Evolutionary conservation across 2,797 vertebrate genomes (phyloP), one percentile per base, ranked within the genome.

Genomic region (Bryconaethiops microstoma): DNA sequence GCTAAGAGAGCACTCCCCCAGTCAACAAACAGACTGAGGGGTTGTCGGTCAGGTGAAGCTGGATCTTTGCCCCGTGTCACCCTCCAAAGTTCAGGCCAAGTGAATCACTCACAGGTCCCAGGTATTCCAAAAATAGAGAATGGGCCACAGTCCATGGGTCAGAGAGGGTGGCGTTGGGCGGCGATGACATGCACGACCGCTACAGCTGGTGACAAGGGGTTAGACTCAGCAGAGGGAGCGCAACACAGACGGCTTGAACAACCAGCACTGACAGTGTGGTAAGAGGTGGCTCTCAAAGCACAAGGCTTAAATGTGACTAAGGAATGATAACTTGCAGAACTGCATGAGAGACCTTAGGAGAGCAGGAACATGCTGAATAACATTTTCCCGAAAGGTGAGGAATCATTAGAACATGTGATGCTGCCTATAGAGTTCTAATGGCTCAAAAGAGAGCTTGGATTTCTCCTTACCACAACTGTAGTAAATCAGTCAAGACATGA

Each of bases 111-210:
- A 88, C 80, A 64, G 83, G 73, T 91, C 76, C 85, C 86, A 77
- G 85, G 64, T 45, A 74, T 19, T 91, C 91, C 89, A 83, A 92
- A 93, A 93, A 92, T 93, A 93, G 88, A 90, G 57, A 78, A 60
- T 23, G 9, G 67, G 78, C 80, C 50, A 29, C n/a, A 79, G 71
- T 84, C 81, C 86, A 65, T 82, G 74, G 80, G 74, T 81, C 79
- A 65, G 29, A 80, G 68, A 78, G 85, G 85, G 79, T 87, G 86
- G 86, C 87, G 84, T 83, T 84, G 76, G 80, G 76, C 54, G 62
- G 35, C 35, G 83, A 85, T 83, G 77, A 86, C 77, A 71, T 82
- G n/a, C 74, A 17, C 45, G 14, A 14, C 70, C 50, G 39, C n/a
- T 13, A 59, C 62, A 74, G 76, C n/a, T n/a, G n/a, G 4, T 40